These are phyloP conservation scores for Thyatira batis DNA, from an alignment of 2,888 invertebrate genomes.

Conservation along the genomic window DNA sequence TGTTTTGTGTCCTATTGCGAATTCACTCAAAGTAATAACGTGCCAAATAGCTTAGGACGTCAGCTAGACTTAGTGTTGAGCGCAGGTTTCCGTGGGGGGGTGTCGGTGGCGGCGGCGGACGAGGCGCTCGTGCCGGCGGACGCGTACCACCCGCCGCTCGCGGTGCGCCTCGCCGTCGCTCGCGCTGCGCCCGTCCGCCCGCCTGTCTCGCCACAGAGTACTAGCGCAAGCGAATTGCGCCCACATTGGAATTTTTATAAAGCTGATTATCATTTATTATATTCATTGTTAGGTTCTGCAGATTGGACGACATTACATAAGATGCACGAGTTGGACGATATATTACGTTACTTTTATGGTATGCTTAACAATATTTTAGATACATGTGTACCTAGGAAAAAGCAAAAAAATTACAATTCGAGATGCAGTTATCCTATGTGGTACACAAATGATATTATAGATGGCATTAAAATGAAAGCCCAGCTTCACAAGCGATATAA, in stretches of 20 bases:
- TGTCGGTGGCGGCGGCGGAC: slow-evolving; percentile 13
- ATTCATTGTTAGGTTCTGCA: not conserved
- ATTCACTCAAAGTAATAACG: slow-evolving; percentile 21
- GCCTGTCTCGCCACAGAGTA: no score
- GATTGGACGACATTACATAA: slow-evolving; percentile 8
- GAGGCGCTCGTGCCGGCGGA: slow-evolving; percentile 15
- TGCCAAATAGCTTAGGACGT: slow-evolving; percentile 16
- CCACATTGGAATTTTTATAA: slow-evolving; percentile 11
- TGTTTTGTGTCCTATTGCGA: slow-evolving; percentile 18
- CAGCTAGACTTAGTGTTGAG: slow-evolving; percentile 21
- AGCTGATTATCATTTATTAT: slow-evolving; percentile 2
- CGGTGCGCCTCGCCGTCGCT: slow-evolving; percentile 1
- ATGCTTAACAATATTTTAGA: slow-evolving; percentile 9
- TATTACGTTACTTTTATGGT: slow-evolving; percentile 15
- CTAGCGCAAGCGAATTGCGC: not conserved
- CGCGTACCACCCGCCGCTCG: slow-evolving; percentile 20
- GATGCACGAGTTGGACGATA: slow-evolving; percentile 1
- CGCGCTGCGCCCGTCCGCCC: not conserved
- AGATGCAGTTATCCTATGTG: slow-evolving; percentile 18
- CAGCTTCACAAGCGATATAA: slow-evolving; percentile 10
- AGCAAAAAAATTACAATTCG: slow-evolving; percentile 1
- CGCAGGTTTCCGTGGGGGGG: not conserved
- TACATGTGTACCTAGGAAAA: slow-evolving; percentile 17
- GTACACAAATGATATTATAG: slow-evolving; percentile 16
- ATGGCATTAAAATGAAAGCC: slow-evolving; percentile 11